Conservation (phyloP, 1,140 invertebrate genomes). For the Phymastichus coffea region DNA sequence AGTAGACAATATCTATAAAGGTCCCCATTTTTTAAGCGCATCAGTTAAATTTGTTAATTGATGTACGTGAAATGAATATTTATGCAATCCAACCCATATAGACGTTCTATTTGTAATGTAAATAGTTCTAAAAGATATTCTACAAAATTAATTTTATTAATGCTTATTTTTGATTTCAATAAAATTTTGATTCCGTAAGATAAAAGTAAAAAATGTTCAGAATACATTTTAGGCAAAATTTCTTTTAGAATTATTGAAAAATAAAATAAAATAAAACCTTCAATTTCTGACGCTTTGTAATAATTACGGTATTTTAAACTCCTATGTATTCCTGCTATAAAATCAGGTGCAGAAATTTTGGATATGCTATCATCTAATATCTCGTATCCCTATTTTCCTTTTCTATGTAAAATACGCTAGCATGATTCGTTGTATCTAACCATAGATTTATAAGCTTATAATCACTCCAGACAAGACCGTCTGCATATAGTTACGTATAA, state of each 20-base stretch:
- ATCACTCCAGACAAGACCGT: constrained; percentile 16
- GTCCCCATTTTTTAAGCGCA: constrained; percentile 14
- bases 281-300: constrained; percentile 23
- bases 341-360: constrained; percentile 14
- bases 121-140: constrained; percentile 15
- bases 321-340: constrained; percentile 15
- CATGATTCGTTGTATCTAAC: constrained; percentile 9
- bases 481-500: constrained; percentile 24
- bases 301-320: neutral
- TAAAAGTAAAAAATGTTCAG: constrained; percentile 23
- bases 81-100: constrained; percentile 19
- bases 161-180: constrained; percentile 18
- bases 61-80: constrained; percentile 26
- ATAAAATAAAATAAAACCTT: constrained; percentile 18
- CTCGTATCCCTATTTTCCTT: neutral
- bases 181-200: constrained; percentile 12
- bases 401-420: constrained; percentile 16
- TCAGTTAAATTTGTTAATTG: constrained; percentile 18
- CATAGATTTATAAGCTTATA: constrained; percentile 9
- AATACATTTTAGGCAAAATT: constrained; percentile 12
- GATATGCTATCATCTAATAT: neutral
- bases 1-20: constrained; percentile 16
- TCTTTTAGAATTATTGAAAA: constrained; percentile 17
- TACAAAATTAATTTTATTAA: constrained; percentile 10
- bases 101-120: constrained; percentile 7